Percentiles rank a stretch among this genome's conserved stretches.
phyloP scores from a whole-genome alignment of 2,888 invertebrate species.

The Carabus problematicus region DNA sequence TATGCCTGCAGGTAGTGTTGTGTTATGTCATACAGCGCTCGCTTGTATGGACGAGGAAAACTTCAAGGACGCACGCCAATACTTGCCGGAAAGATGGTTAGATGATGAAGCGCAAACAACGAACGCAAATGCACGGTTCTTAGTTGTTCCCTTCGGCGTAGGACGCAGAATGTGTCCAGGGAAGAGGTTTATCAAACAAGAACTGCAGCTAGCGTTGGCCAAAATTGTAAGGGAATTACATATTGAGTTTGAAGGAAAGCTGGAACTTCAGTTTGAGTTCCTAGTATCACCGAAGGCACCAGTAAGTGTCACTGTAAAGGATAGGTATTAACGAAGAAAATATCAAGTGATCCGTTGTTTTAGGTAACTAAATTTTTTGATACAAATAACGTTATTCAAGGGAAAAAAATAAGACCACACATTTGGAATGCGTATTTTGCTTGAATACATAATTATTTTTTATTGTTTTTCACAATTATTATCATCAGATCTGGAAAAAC shows the following conservation, averaged over 20 bases:
- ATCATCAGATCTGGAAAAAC: too few species aligned
- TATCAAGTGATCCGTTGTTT: too few species aligned
- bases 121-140: slow-evolving; percentile 61
- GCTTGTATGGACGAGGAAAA: slow-evolving; percentile 79
- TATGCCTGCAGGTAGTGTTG: slow-evolving; percentile 77
- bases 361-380: too few species aligned
- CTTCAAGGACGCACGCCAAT: slow-evolving; percentile 74
- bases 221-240: slow-evolving; percentile 72
- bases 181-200: slow-evolving; percentile 82
- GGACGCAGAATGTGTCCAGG: slow-evolving; percentile 86
- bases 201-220: slow-evolving; percentile 75
- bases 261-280: slow-evolving; percentile 83
- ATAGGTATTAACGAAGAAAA: slow-evolving; percentile 58
- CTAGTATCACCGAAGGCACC: slow-evolving; percentile 79
- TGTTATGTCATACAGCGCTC: slow-evolving; percentile 83
- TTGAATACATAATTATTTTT: too few species aligned
- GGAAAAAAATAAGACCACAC: too few species aligned
- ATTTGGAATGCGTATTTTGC: too few species aligned
- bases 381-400: too few species aligned
- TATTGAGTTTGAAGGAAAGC: slow-evolving; percentile 70
- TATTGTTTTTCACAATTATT: too few species aligned
- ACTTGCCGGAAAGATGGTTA: slow-evolving; percentile 81
- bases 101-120: slow-evolving; percentile 57
- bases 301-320: slow-evolving; percentile 70
- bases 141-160: slow-evolving; percentile 81